A percentile compares a stretch with the other conserved stretches of the same genome.
Conservation (phyloP, 2,797 vertebrate genomes). For the Carcharodon carcharias region DNA sequence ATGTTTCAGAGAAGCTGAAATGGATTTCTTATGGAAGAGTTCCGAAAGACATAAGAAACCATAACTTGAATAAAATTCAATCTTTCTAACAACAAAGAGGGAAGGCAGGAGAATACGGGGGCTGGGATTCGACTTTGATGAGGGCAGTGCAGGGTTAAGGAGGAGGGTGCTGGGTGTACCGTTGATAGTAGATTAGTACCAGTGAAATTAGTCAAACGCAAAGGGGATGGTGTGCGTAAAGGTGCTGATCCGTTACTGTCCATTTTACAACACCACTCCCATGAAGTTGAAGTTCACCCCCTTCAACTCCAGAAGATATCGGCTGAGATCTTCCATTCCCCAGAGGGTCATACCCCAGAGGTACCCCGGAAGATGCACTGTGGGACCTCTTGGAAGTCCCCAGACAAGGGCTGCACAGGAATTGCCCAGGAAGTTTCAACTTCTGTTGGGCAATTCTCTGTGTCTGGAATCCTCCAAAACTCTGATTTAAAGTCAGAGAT, state of each 20-base stretch:
- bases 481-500: no score
- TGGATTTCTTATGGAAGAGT: not conserved
- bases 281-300: not conserved
- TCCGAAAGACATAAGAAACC: not conserved
- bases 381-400: no score
- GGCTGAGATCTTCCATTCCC: no score
- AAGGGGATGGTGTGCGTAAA: not conserved
- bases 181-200: not conserved
- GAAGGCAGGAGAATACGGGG: not conserved
- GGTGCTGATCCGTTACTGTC: not conserved
- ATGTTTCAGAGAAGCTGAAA: not conserved
- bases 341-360: no score
- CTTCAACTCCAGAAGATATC: not conserved
- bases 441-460: no score
- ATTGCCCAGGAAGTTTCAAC: no score
- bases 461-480: no score
- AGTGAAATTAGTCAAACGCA: not conserved
- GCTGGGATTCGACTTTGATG: not conserved
- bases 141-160: not conserved
- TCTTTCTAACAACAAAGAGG: not conserved
- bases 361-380: no score
- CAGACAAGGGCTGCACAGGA: no score
- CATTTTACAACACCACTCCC: not conserved
- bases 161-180: not conserved
- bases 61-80: not conserved